Percentiles rank a stretch among this genome's conserved stretches.
phyloP scores from a whole-genome alignment of 2,113 vertebrate genomes.

The Accipiter cooperii region DNA sequence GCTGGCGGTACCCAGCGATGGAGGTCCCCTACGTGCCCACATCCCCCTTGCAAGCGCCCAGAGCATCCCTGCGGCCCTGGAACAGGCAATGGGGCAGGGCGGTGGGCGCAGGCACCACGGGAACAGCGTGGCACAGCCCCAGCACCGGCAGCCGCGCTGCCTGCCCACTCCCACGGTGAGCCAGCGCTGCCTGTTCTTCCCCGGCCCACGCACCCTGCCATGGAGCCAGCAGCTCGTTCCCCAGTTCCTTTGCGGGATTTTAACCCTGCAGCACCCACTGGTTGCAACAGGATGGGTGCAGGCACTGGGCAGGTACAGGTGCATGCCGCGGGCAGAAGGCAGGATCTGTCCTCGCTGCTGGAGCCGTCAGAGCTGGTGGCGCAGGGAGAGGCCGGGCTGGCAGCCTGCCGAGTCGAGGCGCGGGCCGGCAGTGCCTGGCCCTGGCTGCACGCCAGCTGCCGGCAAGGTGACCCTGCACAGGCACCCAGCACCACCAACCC shows the following conservation, averaged over 20 bases:
- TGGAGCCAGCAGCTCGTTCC: background rate
- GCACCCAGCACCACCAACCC: background rate
- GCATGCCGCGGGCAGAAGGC: rapidly evolving
- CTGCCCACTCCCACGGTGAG: conserved; percentile 15
- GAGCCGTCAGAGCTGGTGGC: background rate
- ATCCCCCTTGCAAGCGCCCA: background rate
- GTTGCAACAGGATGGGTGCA: background rate
- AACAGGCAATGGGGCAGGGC: rapidly evolving
- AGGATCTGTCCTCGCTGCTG: background rate
- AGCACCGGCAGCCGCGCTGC: rapidly evolving
- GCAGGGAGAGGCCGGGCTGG: background rate
- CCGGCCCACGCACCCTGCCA: background rate
- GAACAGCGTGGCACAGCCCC: background rate
- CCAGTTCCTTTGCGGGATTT: background rate
- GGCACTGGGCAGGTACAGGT: too few species aligned
- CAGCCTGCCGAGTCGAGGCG: background rate
- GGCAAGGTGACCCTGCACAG: background rate
- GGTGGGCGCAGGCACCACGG: background rate
- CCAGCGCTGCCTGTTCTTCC: conserved; percentile 21
- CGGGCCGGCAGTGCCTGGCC: background rate
- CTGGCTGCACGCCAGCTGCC: background rate
- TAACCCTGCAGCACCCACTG: background rate
- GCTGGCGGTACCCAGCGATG: rapidly evolving
- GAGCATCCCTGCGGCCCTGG: rapidly evolving
- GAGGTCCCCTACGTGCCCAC: rapidly evolving